Evolutionary conservation across 2,797 vertebrate species (phyloP).

Genomic region (Ctenopoma multispine): DNA sequence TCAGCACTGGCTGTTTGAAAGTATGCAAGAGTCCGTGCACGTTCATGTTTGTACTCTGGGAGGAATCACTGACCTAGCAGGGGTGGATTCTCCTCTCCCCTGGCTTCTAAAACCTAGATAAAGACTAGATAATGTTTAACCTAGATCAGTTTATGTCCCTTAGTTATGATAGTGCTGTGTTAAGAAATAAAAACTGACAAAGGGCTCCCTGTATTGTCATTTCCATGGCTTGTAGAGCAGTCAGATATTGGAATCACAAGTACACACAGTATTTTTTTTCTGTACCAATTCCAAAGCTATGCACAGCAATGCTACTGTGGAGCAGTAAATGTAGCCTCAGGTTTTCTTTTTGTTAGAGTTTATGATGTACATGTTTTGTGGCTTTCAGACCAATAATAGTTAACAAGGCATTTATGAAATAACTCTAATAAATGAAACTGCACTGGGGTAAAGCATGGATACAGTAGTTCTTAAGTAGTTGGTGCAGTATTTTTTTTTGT

Average conservation of each 20-base stretch:
- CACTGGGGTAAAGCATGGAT: constrained; percentile 30
- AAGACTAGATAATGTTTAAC: constrained; percentile 50
- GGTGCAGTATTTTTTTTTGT: constrained; percentile 53
- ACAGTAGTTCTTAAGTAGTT: constrained; percentile 15
- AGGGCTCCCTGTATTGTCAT: constrained; percentile 17
- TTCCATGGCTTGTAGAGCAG: constrained; percentile 13
- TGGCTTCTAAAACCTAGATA: constrained; percentile 25
- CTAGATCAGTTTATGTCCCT: constrained; percentile 11
- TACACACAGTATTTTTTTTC: constrained; percentile 12
- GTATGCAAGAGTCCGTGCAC: constrained; percentile 33
- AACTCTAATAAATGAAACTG: constrained; percentile 56
- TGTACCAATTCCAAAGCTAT: constrained; percentile 56
- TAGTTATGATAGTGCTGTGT: constrained; percentile 37
- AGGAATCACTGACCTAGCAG: constrained; percentile 66
- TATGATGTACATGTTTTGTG: constrained; percentile 64
- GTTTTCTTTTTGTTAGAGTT: constrained; percentile 65
- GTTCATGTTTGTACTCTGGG: constrained; percentile 58
- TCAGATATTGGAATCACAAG: constrained; percentile 25
- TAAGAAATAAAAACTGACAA: constrained; percentile 23
- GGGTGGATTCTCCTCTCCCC: constrained; percentile 49
- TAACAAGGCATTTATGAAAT: constrained; percentile 72
- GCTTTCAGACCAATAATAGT: constrained; percentile 62
- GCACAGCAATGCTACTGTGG: constrained; percentile 35
- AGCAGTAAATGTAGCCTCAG: constrained; percentile 56
- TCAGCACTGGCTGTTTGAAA: constrained; percentile 57